Evolutionary conservation across 2,797 vertebrate genomes (phyloP).

Genomic region (Loriculus beryllinus): DNA sequence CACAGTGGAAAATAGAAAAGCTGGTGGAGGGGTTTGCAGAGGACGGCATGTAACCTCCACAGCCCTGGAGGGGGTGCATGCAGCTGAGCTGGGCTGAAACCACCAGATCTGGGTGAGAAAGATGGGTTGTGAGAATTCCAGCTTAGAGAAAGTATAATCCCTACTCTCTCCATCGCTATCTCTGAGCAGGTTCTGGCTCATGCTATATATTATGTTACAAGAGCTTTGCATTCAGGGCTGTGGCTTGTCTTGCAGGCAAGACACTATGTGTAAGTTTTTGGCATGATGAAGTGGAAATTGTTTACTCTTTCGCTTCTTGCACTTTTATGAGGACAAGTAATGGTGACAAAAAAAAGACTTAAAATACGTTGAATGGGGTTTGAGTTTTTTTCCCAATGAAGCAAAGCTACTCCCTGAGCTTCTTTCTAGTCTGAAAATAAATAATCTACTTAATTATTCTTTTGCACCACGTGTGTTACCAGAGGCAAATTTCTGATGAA

Average conservation of each 20-base stretch:
- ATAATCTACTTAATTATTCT: background rate
- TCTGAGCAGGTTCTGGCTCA: accelerated
- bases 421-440: background rate
- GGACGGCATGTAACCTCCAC: background rate
- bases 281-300: background rate
- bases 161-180: accelerated
- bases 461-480: background rate
- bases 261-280: background rate
- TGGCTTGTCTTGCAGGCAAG: background rate
- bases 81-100: background rate
- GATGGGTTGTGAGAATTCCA: background rate
- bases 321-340: slow-evolving; percentile 10
- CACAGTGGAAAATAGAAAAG: too few species aligned
- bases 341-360: background rate
- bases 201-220: accelerated
- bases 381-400: background rate
- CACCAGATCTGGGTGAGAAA: background rate
- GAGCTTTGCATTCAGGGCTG: background rate
- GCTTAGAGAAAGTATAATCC: accelerated
- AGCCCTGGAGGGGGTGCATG: background rate
- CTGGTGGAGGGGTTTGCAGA: background rate
- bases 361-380: background rate
- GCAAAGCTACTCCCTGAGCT: background rate
- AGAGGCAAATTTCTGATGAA: background rate
- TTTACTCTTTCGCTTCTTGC: background rate